These are phyloP conservation scores for Nineta flava DNA, from an alignment of 2,888 invertebrate species.

Conservation along the genomic window DNA sequence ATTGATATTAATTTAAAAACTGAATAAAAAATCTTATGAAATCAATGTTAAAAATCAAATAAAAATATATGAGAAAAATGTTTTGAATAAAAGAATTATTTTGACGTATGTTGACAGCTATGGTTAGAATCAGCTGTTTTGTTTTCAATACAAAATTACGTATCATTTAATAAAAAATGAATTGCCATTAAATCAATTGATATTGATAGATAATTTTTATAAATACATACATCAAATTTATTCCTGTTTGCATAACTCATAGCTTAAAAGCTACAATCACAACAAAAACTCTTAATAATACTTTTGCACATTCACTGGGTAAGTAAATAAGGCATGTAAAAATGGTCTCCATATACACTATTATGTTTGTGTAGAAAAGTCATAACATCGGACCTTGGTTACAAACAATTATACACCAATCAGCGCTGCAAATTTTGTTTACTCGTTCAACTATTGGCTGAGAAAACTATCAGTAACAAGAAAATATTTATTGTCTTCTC, in stretches of 20 bases:
- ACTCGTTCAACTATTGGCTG: conserved; percentile 3
- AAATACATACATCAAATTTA: conserved; percentile 42
- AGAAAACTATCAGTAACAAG: not conserved
- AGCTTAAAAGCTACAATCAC: conserved; percentile 20
- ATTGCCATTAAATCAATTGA: not conserved
- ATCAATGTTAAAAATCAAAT: not conserved
- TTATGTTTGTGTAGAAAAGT: conserved; percentile 8
- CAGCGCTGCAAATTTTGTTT: conserved; percentile 5
- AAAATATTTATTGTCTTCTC: not conserved
- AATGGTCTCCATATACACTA: conserved; percentile 5
- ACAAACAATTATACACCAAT: conserved; percentile 6
- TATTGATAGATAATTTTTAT: not conserved
- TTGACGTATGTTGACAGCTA: conserved; percentile 8
- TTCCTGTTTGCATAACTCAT: conserved; percentile 48
- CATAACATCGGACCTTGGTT: conserved; percentile 4
- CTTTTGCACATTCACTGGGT: not conserved
- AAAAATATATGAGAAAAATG: not conserved
- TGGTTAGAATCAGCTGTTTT: conserved; percentile 40
- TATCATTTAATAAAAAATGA: not conserved
- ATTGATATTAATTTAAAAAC: not conserved
- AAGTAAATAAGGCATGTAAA: not conserved
- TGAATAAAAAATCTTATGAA: not conserved
- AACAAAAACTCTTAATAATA: no score
- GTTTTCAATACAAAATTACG: conserved; percentile 27
- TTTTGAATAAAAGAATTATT: conserved; percentile 1